phyloP scores from a whole-genome alignment of 2,113 vertebrate genomes.

The Nycticebus coucang region DNA sequence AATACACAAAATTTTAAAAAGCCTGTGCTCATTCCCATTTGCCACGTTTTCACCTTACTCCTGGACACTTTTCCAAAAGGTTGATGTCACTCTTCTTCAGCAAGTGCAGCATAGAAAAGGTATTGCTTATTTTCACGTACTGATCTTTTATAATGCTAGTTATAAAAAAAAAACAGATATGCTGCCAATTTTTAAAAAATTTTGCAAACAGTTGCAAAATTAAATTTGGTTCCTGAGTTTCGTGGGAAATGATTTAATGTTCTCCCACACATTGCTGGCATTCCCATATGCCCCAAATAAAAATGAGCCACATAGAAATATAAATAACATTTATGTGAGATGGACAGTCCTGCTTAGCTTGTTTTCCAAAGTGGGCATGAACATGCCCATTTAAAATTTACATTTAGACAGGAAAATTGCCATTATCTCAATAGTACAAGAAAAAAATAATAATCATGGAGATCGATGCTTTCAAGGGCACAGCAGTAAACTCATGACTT shows the following conservation, averaged over 20 bases:
- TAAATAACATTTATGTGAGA: constrained; percentile 66
- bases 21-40: neutral
- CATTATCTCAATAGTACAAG: constrained; percentile 53
- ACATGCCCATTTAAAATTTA: constrained; percentile 66
- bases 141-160: constrained; percentile 42
- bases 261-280: constrained; percentile 63
- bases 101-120: constrained; percentile 20
- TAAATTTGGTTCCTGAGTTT: constrained; percentile 68
- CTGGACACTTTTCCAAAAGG: neutral
- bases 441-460: constrained; percentile 39
- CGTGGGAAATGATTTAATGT: constrained; percentile 59
- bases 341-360: constrained; percentile 62
- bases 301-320: constrained; percentile 63
- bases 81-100: neutral
- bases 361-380: constrained; percentile 41
- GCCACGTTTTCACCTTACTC: neutral
- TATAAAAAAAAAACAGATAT: constrained; percentile 9
- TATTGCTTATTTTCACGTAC: constrained; percentile 3
- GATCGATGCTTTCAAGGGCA: neutral
- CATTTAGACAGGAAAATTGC: constrained; percentile 68
- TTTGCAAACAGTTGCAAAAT: constrained; percentile 68
- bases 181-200: constrained; percentile 25
- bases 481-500: neutral
- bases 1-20: neutral
- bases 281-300: constrained; percentile 71